Evolutionary conservation across 2,888 invertebrate genomes (phyloP), one percentile per base, ranked within the genome.

Genomic region (Dexiosoma caninum): DNA sequence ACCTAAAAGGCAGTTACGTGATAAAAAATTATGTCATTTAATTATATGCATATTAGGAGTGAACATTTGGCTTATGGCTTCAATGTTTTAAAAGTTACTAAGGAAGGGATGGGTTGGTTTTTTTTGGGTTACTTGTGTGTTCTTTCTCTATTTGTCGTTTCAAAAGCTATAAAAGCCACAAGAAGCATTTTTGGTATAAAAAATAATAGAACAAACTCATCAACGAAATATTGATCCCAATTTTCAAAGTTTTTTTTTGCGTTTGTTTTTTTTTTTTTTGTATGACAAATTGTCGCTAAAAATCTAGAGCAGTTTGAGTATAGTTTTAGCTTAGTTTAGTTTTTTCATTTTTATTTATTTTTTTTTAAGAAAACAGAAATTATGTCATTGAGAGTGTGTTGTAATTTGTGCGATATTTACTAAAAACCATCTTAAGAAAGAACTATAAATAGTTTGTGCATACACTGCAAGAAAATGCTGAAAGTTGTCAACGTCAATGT

Each of bases 381-480:
- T 81, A 81, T 81, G 81, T 77, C 81, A 77, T 81, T 37, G 32
- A 44, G 30, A 51, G 37, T 51, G 62, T 72, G 30, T 55, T 37
- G 55, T 70, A 62, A 46, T 55, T 70, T 64, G 40, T 55, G 46
- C 32, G 51, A 14, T 30, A 49, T 27, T 16, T 44, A 35, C 10
- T 55, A 42, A 49, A 62, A 55, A n/a, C 35, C 35, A 59, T 23
- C 30, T n/a, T 27, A 55, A 46, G 46, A 37, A 55, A 46, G 46
- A 37, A 23, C 8, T 62, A 55, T 37, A 21, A 37, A n/a, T n/a
- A n/a, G n/a, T n/a, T n/a, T n/a, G n/a, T n/a, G n/a, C 37, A 76
- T 37, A 76, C 69, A 76, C 76, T 27, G 49, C 14, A 46, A 70
- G 75, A 55, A 76, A 70, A 75, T n/a, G 49, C 37, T n/a, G 1